These are phyloP conservation scores for Athripsodes cinereus DNA, from an alignment of 2,888 invertebrate genomes.

Conservation along the genomic window DNA sequence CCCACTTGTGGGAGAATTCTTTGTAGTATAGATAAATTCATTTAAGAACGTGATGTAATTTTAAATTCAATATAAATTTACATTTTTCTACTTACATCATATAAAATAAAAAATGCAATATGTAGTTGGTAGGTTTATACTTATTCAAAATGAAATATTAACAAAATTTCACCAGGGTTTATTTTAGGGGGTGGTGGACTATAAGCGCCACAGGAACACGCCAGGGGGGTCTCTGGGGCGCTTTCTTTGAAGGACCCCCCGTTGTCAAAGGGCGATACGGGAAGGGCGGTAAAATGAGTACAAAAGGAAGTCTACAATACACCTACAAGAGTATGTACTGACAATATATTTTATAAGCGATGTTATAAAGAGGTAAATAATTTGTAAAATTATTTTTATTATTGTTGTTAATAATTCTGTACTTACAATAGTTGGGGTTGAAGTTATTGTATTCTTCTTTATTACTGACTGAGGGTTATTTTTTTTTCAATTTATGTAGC, in stretches of 20 bases:
- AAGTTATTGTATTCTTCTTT: neutral
- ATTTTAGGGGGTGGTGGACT: neutral
- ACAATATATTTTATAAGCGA: too few relatives aligned
- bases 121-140: too few relatives aligned
- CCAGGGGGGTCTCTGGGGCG: neutral
- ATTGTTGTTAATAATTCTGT: neutral
- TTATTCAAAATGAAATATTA: neutral
- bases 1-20: too few relatives aligned
- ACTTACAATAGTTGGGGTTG: neutral
- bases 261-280: neutral
- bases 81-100: too few relatives aligned
- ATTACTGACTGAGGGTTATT: neutral
- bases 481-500: neutral
- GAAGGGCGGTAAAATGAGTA: neutral
- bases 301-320: neutral
- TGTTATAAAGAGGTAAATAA: neutral
- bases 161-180: neutral
- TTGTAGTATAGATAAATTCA: too few relatives aligned
- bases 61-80: too few relatives aligned
- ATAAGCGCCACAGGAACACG: neutral
- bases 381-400: neutral
- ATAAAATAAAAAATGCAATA: too few relatives aligned
- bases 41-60: too few relatives aligned
- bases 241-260: constrained; percentile 7
- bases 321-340: too few relatives aligned